These are phyloP conservation scores for Diplodus sargus DNA, from an alignment of 2,797 vertebrate genomes.

Conservation along the genomic window DNA sequence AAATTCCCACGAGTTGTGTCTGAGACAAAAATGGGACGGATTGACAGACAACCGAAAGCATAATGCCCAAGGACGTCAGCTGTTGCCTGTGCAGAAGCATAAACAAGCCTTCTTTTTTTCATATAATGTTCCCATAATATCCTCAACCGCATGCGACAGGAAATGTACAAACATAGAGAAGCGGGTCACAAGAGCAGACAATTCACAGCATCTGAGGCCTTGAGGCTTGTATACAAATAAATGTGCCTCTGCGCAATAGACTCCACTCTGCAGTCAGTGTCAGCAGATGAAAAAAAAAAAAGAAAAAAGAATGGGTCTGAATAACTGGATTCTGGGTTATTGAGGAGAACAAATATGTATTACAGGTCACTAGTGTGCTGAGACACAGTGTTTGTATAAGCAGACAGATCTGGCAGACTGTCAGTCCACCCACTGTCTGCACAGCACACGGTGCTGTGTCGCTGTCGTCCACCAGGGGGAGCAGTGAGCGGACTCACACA, in stretches of 20 bases:
- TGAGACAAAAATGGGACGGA: too few relatives aligned
- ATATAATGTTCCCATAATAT: neutral
- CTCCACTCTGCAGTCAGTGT: conserved; percentile 26
- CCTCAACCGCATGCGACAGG: conserved; percentile 29
- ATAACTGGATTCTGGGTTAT: conserved; percentile 28
- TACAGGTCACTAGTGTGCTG: conserved; percentile 30
- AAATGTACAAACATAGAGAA: conserved; percentile 34
- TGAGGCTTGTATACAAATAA: conserved; percentile 25
- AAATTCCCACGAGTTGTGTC: too few relatives aligned
- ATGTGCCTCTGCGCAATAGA: conserved; percentile 23
- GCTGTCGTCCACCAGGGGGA: conserved; percentile 73
- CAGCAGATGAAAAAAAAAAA: conserved; percentile 36
- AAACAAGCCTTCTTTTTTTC: neutral
- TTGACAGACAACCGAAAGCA: too few relatives aligned
- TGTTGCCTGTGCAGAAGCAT: neutral
- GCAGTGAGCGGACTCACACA: conserved; percentile 53
- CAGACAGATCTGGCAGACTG: conserved; percentile 49
- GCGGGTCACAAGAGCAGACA: conserved; percentile 40
- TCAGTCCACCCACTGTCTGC: conserved; percentile 47
- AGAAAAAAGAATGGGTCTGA: neutral
- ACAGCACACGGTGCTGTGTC: neutral
- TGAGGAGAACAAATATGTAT: conserved; percentile 34
- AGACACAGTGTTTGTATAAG: conserved; percentile 45
- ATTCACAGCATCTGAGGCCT: conserved; percentile 32
- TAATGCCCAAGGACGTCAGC: too few relatives aligned